phyloP scores from a whole-genome alignment of 2,888 invertebrate genomes.

The Drosophila mulleri region DNA sequence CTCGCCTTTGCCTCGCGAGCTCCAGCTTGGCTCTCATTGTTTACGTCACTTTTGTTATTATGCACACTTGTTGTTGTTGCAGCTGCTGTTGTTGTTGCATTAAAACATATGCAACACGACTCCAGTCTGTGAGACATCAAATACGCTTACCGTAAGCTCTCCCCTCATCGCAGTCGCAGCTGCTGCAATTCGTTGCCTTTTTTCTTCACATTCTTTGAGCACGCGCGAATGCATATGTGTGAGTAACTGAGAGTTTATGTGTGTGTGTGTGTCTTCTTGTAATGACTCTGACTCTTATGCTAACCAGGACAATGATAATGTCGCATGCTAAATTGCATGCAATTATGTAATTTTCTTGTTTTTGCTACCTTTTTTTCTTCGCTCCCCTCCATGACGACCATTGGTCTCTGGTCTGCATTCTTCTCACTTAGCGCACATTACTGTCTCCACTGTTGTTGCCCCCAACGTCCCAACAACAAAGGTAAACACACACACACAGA shows the following conservation, averaged over 20 bases:
- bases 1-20: slow-evolving; percentile 55
- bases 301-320: slow-evolving; percentile 82
- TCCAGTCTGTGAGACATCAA: slow-evolving; percentile 30
- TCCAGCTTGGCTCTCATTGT: slow-evolving; percentile 58
- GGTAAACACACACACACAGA: background rate
- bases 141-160: slow-evolving; percentile 40
- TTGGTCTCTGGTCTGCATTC: slow-evolving; percentile 14
- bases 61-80: slow-evolving; percentile 43
- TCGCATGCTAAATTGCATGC: slow-evolving; percentile 83
- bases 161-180: slow-evolving; percentile 24
- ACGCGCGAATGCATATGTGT: slow-evolving; percentile 10
- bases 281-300: slow-evolving; percentile 63
- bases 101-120: slow-evolving; percentile 68
- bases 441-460: slow-evolving; percentile 15
- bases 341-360: slow-evolving; percentile 81
- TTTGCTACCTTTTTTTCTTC: slow-evolving; percentile 36
- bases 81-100: slow-evolving; percentile 46
- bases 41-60: slow-evolving; percentile 73
- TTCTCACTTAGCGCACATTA: slow-evolving; percentile 52
- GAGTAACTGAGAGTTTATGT: background rate
- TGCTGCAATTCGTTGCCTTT: slow-evolving; percentile 32
- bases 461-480: slow-evolving; percentile 19
- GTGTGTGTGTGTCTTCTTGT: slow-evolving; percentile 16
- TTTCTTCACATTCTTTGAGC: slow-evolving; percentile 21
- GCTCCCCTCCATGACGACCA: slow-evolving; percentile 23